A percentile compares a stretch with the other conserved stretches of the same genome.
Conservation (phyloP, 2,797 vertebrate genomes). For the Paramormyrops hopkinsi region DNA sequence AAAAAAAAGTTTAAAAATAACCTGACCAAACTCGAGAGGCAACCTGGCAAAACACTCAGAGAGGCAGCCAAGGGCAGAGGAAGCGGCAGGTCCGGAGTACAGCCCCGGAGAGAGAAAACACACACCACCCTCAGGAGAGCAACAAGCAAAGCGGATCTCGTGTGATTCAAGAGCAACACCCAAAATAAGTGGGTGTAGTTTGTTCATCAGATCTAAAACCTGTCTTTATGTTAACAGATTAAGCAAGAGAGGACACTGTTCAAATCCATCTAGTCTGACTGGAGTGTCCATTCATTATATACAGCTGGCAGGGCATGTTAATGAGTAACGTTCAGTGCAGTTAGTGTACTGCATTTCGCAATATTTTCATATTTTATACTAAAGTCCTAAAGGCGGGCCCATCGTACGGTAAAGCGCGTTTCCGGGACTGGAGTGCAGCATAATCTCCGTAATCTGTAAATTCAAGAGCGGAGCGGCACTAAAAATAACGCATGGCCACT, state of each 20-base stretch:
- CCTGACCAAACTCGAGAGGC: background rate
- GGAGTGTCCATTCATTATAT: background rate
- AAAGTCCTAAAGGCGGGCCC: background rate
- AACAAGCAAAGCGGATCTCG: background rate
- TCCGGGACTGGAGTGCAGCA: background rate
- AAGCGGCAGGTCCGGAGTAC: background rate
- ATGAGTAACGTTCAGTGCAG: background rate
- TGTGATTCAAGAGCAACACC: background rate
- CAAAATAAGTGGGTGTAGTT: background rate
- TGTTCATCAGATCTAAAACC: background rate
- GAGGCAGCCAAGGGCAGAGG: background rate
- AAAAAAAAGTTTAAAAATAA: conserved; percentile 10
- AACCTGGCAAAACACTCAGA: background rate
- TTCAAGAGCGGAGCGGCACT: background rate
- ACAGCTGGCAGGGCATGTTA: background rate
- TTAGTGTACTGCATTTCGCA: background rate
- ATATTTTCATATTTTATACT: background rate
- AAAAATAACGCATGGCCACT: background rate
- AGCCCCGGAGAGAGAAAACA: background rate
- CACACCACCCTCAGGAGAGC: background rate
- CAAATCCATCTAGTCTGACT: conserved; percentile 2
- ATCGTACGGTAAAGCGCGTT: too few relatives aligned
- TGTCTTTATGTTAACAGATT: conserved; percentile 24
- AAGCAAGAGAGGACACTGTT: conserved; percentile 43
- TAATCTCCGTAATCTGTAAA: background rate